phyloP scores from a whole-genome alignment of 2,888 invertebrate genomes.

The Rhagonycha fulva region DNA sequence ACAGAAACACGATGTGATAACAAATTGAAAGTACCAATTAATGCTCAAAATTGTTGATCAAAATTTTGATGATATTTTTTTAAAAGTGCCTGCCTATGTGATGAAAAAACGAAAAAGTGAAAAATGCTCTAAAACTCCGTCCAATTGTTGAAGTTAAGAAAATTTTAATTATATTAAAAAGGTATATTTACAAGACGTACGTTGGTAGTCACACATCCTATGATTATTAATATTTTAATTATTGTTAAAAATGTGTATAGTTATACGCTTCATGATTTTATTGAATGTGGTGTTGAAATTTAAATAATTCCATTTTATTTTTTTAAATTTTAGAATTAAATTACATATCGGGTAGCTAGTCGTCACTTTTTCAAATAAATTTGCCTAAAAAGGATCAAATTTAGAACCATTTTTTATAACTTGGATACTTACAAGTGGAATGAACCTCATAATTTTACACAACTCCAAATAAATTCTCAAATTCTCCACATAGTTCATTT shows the following conservation, averaged over 20 bases:
- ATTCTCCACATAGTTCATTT: no score
- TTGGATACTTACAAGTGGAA: background rate
- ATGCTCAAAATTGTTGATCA: background rate
- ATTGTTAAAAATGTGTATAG: background rate
- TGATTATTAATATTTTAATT: conserved; percentile 10
- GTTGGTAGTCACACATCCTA: conserved; percentile 16
- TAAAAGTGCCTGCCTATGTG: conserved; percentile 24
- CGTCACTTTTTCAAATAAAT: background rate
- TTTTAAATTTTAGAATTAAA: background rate
- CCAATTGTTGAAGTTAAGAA: conserved; percentile 24
- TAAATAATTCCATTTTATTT: background rate
- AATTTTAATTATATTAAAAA: background rate
- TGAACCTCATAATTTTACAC: background rate
- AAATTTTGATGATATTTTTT: conserved; percentile 14
- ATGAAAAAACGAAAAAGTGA: conserved; percentile 19
- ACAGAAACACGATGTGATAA: background rate
- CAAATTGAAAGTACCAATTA: background rate
- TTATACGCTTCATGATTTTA: background rate
- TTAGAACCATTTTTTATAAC: background rate
- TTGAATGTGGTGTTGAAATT: background rate
- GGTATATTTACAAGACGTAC: conserved; percentile 13
- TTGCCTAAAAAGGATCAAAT: background rate
- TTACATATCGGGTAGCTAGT: background rate
- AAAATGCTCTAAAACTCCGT: conserved; percentile 27
- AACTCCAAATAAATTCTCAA: no score